Percentiles rank a stretch among this genome's conserved stretches.
phyloP scores from a whole-genome alignment of 2,888 invertebrate genomes.

The Acleris laterana region DNA sequence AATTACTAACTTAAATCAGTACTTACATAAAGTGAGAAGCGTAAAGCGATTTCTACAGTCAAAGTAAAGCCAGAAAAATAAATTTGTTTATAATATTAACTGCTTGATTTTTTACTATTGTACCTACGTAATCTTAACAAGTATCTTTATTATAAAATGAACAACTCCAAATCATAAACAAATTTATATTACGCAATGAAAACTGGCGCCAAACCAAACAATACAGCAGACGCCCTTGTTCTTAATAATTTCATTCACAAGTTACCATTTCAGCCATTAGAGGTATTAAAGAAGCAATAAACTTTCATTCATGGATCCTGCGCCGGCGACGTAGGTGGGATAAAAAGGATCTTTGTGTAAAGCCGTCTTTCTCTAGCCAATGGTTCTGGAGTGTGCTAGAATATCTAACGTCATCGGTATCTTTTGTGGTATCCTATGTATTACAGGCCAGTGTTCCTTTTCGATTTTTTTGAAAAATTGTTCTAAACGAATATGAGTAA shows the following conservation, averaged over 20 bases:
- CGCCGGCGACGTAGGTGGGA: constrained; percentile 31
- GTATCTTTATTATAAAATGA: too few relatives aligned
- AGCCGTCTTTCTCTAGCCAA: constrained; percentile 25
- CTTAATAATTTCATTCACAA: constrained; percentile 61
- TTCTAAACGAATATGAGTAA: too few relatives aligned
- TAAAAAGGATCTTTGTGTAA: constrained; percentile 24
- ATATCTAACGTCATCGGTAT: background rate
- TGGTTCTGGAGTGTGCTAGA: constrained; percentile 26
- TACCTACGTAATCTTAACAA: too few relatives aligned
- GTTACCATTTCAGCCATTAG: constrained; percentile 54
- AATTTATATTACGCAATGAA: constrained; percentile 45
- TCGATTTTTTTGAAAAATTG: too few relatives aligned
- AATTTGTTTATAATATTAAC: too few relatives aligned
- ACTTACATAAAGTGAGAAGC: too few relatives aligned
- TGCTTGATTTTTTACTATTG: too few relatives aligned
- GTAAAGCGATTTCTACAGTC: too few relatives aligned
- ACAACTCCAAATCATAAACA: background rate
- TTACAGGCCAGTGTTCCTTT: too few relatives aligned
- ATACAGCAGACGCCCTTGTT: constrained; percentile 54
- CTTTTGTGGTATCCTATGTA: background rate
- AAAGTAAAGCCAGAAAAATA: too few relatives aligned
- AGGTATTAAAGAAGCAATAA: constrained; percentile 64
- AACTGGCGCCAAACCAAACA: constrained; percentile 57
- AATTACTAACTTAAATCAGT: too few relatives aligned
- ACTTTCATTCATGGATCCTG: constrained; percentile 58